Percentiles rank a stretch among this genome's conserved stretches.
phyloP scores from a whole-genome alignment of 2,113 vertebrate species.

The Gyps fulvus region DNA sequence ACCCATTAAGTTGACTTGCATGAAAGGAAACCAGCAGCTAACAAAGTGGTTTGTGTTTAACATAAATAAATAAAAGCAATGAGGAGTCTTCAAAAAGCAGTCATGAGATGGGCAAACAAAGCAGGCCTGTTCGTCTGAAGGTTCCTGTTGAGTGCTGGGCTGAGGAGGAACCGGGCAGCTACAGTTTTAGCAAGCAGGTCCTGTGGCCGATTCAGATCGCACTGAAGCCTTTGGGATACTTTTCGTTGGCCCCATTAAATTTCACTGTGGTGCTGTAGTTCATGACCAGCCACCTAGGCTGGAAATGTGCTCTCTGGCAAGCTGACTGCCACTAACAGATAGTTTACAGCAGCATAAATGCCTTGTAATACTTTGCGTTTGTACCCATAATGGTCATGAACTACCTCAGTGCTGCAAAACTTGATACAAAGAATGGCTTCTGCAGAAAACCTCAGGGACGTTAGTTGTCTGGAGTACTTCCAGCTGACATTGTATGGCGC shows the following conservation, averaged over 20 bases:
- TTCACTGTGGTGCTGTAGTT: not conserved
- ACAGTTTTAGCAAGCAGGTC: not conserved
- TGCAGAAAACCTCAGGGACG: not conserved
- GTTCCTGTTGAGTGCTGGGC: not conserved
- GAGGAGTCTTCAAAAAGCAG: not conserved
- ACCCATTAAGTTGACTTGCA: not conserved
- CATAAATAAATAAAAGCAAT: slow-evolving; percentile 10
- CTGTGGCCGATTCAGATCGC: not conserved
- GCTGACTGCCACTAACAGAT: not conserved
- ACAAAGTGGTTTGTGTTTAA: slow-evolving; percentile 17
- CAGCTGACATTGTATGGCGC: not conserved
- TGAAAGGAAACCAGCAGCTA: not conserved
- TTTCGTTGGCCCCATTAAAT: not conserved
- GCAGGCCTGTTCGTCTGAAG: not conserved
- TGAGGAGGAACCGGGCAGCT: not conserved
- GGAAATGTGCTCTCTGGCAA: not conserved
- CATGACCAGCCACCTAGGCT: not conserved
- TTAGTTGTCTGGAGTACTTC: not conserved
- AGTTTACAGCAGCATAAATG: not conserved
- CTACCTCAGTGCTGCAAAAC: not conserved
- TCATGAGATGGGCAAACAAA: not conserved
- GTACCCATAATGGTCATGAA: not conserved
- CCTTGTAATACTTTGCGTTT: not conserved
- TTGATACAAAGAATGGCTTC: not conserved
- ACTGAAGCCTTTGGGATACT: not conserved